phyloP scores from a whole-genome alignment of 2,888 invertebrate genomes.

The Drosophila kokeensis region DNA sequence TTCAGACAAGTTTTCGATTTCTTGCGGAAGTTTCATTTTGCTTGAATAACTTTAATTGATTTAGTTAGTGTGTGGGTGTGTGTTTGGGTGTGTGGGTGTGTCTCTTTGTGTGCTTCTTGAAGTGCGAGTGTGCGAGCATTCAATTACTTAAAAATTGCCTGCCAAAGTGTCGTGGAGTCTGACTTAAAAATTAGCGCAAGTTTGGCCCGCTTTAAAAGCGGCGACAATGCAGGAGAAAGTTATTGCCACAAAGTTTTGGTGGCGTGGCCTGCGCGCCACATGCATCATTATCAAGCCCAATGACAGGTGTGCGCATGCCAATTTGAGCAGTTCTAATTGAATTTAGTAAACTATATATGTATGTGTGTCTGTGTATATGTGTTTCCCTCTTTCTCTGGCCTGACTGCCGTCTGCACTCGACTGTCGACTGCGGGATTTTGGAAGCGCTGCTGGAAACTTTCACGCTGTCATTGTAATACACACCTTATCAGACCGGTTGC shows the following conservation, averaged over 20 bases:
- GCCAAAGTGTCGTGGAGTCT: constrained; percentile 61
- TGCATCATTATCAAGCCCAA: constrained; percentile 78
- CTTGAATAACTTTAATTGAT: constrained; percentile 80
- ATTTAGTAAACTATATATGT: constrained; percentile 73
- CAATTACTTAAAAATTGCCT: constrained; percentile 71
- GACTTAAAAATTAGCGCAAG: constrained; percentile 69
- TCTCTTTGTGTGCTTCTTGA: neutral
- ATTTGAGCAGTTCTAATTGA: constrained; percentile 80
- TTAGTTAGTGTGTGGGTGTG: constrained; percentile 53
- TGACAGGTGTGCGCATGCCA: constrained; percentile 81
- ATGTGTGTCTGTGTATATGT: constrained; percentile 8
- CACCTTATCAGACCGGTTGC: constrained; percentile 61
- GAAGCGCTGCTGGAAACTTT: constrained; percentile 63
- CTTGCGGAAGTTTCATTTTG: constrained; percentile 48
- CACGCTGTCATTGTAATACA: constrained; percentile 79
- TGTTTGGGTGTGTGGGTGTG: constrained; percentile 4
- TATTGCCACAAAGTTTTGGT: constrained; percentile 65
- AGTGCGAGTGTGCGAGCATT: constrained; percentile 21
- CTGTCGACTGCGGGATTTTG: constrained; percentile 34
- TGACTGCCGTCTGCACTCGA: constrained; percentile 44
- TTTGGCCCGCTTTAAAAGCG: constrained; percentile 40
- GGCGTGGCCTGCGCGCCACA: constrained; percentile 64
- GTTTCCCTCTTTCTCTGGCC: neutral
- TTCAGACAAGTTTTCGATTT: constrained; percentile 23
- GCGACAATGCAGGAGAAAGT: constrained; percentile 62